Base-by-base conservation (phyloP, 2,797 vertebrate genomes). In the Melanotaenia nigrans region DNA sequence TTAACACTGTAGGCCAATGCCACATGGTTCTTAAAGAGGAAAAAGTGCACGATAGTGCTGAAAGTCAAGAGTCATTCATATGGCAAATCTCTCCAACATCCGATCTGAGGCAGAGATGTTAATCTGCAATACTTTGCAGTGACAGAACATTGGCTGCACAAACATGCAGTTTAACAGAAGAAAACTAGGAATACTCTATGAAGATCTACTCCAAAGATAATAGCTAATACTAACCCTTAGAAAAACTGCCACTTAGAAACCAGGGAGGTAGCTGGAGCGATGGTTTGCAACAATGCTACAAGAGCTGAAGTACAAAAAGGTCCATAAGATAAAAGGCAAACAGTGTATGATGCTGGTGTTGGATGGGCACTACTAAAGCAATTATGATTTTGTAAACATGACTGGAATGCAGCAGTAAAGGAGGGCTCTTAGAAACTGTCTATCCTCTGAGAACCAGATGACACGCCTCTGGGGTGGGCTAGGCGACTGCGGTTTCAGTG, bases 201-300 rank as follows among this genome's bases (percentile, higher is more conserved):
- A 77, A 59, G 59, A 68, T 65, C 75, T 45, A 71, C 60, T 81
- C 65, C 71, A 25, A 76, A 83, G 67, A 68, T 61, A 87, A 72
- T 60, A 72, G 74, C 76, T 75, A 49, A 63, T 32, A 67, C 72
- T 76, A 80, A 84, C 74, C 59, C 58, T 77, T 55, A 71, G 67
- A 62, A 45, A 71, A 83, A 58, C 25, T 61, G 78, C 63, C 77
- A 54, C 61, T 80, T 73, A 77, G 74, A 76, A 81, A 78, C 5
- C 32, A 75, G 47, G 65, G 87, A 91, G 91, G 89, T 91, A 89
- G 90, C 82, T 83, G 68, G 77, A 81, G 85, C 73, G 55, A 76
- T 20, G 78, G 84, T 75, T 82, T 86, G 74, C 76, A 77, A 86
- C 81, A 75, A 85, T 80, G 81, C 79, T 86, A 74, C 65, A 47